A percentile compares a stretch with the other conserved stretches of the same genome.
phyloP scores from a whole-genome alignment of 1,140 invertebrate species.

The Pachyrhynchus sulphureomaculatus region DNA sequence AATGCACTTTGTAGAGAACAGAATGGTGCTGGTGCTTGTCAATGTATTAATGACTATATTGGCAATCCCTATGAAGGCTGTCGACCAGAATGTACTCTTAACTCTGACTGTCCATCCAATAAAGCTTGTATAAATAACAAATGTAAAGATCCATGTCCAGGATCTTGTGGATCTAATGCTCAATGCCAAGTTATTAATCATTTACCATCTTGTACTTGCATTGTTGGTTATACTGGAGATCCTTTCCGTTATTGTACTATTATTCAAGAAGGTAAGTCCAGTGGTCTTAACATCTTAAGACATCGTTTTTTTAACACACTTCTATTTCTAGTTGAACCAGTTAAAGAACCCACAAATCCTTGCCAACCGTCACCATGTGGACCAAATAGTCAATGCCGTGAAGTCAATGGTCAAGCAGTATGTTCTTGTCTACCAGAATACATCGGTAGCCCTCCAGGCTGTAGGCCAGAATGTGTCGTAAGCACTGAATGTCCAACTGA shows the following conservation, averaged over 20 bases:
- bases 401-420: slow-evolving; percentile 54
- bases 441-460: slow-evolving; percentile 65
- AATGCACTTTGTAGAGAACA: slow-evolving; percentile 72
- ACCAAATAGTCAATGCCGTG: slow-evolving; percentile 64
- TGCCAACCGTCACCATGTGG: slow-evolving; percentile 67
- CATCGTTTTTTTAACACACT: no score
- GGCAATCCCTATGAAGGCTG: slow-evolving; percentile 75
- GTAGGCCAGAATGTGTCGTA: slow-evolving; percentile 79
- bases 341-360: slow-evolving; percentile 54
- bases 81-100: slow-evolving; percentile 64
- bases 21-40: slow-evolving; percentile 66
- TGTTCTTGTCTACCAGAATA: slow-evolving; percentile 66
- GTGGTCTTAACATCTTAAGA: no score
- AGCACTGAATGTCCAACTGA: slow-evolving; percentile 76
- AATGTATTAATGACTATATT: slow-evolving; percentile 68
- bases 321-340: slow-evolving; percentile 56
- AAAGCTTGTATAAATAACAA: slow-evolving; percentile 66
- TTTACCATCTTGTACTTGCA: slow-evolving; percentile 68
- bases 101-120: slow-evolving; percentile 63
- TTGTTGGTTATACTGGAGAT: slow-evolving; percentile 72
- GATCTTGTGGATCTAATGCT: slow-evolving; percentile 69
- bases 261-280: slow-evolving; percentile 14
- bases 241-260: slow-evolving; percentile 49
- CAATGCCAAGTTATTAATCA: slow-evolving; percentile 69
- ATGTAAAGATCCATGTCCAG: slow-evolving; percentile 62